Conservation (phyloP, 2,113 vertebrate species). For the Baryphthengus martii region DNA sequence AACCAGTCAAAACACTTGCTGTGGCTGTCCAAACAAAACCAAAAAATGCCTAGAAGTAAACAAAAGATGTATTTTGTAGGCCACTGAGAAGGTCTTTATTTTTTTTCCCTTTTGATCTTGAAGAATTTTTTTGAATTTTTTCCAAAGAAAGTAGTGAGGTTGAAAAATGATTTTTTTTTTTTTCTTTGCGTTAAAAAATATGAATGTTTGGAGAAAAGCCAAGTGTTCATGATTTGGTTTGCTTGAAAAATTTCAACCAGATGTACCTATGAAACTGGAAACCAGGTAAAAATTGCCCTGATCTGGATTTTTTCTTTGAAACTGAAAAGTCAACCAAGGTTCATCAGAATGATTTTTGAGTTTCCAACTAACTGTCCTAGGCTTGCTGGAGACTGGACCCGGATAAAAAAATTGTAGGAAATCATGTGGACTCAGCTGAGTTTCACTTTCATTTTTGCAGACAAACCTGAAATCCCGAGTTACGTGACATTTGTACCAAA, state of each 20-base stretch:
- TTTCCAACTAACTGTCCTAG: neutral
- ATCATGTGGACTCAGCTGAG: neutral
- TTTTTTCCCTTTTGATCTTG: neutral
- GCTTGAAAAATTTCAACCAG: constrained; percentile 38
- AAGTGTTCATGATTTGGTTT: neutral
- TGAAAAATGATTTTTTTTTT: neutral
- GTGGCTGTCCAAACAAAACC: neutral
- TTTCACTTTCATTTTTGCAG: constrained; percentile 10
- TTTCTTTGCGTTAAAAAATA: neutral
- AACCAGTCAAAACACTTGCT: constrained; percentile 25
- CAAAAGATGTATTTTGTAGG: constrained; percentile 6
- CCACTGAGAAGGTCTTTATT: neutral
- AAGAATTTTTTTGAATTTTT: neutral
- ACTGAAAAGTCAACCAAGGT: neutral
- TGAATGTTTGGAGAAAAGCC: constrained; percentile 3
- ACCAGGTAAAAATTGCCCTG: constrained; percentile 34
- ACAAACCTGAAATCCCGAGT: neutral
- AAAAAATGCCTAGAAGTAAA: constrained; percentile 22
- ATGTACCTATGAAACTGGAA: constrained; percentile 39
- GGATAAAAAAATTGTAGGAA: neutral
- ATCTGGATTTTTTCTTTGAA: neutral
- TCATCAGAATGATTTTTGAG: neutral
- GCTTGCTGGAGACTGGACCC: neutral
- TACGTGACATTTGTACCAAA: neutral
- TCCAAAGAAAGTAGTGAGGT: neutral